A percentile compares a stretch with the other conserved stretches of the same genome.
Evolutionary conservation across 1,140 invertebrate species (phyloP).

Genomic region (Sweltsa coloradensis): DNA sequence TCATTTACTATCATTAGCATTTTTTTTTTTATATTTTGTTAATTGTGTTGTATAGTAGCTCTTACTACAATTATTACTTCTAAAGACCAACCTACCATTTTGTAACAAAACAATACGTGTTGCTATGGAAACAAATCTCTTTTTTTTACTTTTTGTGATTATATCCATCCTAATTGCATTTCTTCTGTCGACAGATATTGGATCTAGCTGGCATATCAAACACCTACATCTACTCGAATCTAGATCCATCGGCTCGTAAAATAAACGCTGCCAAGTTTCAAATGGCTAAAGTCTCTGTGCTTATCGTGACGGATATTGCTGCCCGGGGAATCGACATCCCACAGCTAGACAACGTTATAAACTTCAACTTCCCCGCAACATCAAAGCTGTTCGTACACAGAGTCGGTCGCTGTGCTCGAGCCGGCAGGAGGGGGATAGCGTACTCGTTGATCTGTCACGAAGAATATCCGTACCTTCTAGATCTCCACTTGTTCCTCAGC

Average conservation of each 20-base stretch:
- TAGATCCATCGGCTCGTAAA: constrained; percentile 91
- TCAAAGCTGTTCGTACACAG: constrained; percentile 96
- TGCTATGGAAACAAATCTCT: not conserved
- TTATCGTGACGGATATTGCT: constrained; percentile 95
- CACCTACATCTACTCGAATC: constrained; percentile 86
- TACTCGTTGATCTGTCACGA: constrained; percentile 81
- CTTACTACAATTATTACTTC: too few species aligned
- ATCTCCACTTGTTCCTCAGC: constrained; percentile 89
- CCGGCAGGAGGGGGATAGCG: constrained; percentile 78
- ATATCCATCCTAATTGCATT: constrained; percentile 9
- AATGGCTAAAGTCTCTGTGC: constrained; percentile 57
- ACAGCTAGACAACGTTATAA: constrained; percentile 90
- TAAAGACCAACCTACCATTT: too few species aligned
- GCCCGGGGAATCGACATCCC: constrained; percentile 97
- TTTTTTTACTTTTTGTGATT: not conserved
- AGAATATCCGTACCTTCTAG: constrained; percentile 84
- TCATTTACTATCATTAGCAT: too few species aligned
- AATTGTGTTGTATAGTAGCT: too few species aligned
- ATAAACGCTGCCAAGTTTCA: constrained; percentile 91
- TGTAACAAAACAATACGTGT: too few species aligned
- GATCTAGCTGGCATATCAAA: constrained; percentile 65
- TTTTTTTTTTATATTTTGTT: too few species aligned
- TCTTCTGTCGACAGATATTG: constrained; percentile 68
- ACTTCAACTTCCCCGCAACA: constrained; percentile 94
- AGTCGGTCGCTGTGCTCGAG: constrained; percentile 96